A percentile compares a stretch with the other conserved stretches of the same genome.
Evolutionary conservation across 2,888 invertebrate genomes (phyloP).

Genomic region (Cataglyphis livida): DNA sequence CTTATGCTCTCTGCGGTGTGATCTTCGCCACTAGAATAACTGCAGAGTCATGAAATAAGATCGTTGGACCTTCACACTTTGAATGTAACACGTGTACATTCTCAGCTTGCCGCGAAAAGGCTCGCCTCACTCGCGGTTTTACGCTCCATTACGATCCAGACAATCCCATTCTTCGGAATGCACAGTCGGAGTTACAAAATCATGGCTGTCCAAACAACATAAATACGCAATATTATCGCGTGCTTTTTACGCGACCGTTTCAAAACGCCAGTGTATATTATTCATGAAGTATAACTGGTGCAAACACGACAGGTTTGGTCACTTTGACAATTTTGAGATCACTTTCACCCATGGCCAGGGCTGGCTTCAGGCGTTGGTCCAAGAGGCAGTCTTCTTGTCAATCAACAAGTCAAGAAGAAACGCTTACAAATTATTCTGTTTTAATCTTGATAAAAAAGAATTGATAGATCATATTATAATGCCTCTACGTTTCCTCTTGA

Average conservation of each 20-base stretch:
- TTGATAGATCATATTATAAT: background rate
- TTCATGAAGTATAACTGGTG: slow-evolving; percentile 36
- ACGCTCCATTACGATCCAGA: slow-evolving; percentile 24
- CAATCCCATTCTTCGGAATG: slow-evolving; percentile 61
- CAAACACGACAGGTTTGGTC: slow-evolving; percentile 1
- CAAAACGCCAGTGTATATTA: slow-evolving; percentile 67
- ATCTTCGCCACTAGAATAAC: background rate
- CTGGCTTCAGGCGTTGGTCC: slow-evolving; percentile 70
- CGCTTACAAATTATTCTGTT: background rate
- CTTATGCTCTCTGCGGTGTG: background rate
- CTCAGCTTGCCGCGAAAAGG: slow-evolving; percentile 4
- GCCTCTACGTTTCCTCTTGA: background rate
- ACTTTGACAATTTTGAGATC: slow-evolving; percentile 81
- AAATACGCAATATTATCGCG: background rate
- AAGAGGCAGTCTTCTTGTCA: slow-evolving; percentile 59
- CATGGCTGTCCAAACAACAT: slow-evolving; percentile 68
- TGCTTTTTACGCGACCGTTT: slow-evolving; percentile 72
- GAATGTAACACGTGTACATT: background rate
- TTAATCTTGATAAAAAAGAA: background rate
- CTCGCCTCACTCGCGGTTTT: background rate
- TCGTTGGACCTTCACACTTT: background rate
- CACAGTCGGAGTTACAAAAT: slow-evolving; percentile 77
- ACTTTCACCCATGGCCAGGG: slow-evolving; percentile 82
- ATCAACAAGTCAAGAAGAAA: background rate
- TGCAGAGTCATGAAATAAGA: background rate